Percentiles rank a stretch among this genome's conserved stretches.
phyloP scores from a whole-genome alignment of 2,797 vertebrate genomes.

The Todus mexicanus region DNA sequence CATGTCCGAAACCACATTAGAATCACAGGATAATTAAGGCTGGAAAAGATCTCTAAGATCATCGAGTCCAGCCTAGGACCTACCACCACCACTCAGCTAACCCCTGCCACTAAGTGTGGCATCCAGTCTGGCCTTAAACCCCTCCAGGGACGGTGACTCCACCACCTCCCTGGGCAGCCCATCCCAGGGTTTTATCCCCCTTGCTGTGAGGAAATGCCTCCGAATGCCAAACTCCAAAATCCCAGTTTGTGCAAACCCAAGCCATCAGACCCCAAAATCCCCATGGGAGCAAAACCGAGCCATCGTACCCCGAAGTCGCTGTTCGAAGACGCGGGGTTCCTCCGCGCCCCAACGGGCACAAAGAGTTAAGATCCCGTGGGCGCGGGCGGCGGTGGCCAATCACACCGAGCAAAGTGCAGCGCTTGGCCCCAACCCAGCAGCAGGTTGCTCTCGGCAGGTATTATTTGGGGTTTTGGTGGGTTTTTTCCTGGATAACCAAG shows the following conservation, averaged over 20 bases:
- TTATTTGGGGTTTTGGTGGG: not conserved
- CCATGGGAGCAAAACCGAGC: rapidly evolving
- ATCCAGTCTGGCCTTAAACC: too few species aligned
- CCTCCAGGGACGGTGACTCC: too few species aligned
- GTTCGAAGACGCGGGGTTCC: not conserved
- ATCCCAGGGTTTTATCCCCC: too few species aligned
- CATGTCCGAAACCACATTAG: rapidly evolving
- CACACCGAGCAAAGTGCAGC: not conserved
- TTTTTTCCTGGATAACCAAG: not conserved
- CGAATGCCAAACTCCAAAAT: not conserved
- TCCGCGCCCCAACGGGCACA: not conserved
- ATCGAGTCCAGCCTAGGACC: too few species aligned
- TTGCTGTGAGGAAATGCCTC: too few species aligned
- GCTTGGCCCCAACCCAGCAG: conserved; percentile 46
- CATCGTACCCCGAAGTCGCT: rapidly evolving
- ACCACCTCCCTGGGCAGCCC: too few species aligned
- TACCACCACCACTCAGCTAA: too few species aligned
- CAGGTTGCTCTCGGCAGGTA: conserved; percentile 50
- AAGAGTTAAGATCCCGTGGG: conserved; percentile 42
- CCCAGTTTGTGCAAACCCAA: rapidly evolving
- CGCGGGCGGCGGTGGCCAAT: not conserved
- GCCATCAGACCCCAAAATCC: too few species aligned
- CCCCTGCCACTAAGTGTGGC: too few species aligned
- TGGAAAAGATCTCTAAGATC: too few species aligned
- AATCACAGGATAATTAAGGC: too few species aligned